Base-by-base conservation (phyloP, 1,140 invertebrate genomes). In the Cyclargus thomasi region DNA sequence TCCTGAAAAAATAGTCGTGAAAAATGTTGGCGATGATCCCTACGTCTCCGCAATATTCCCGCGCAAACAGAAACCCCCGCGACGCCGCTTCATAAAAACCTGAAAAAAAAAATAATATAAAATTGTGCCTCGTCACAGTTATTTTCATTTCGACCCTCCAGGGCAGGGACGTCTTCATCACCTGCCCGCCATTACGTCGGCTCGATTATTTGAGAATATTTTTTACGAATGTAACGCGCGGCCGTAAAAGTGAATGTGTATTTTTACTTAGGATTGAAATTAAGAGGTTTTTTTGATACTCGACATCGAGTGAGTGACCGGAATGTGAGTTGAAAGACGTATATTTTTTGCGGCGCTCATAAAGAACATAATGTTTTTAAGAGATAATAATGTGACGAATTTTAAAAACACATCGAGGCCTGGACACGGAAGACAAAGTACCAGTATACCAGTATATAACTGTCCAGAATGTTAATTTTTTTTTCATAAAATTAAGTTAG, bases 251-350 rank as follows among this genome's bases (percentile, higher is more conserved):
- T 21, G 20, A 59, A 59, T 59, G 55, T 11, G 55, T 2, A 11
- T 59, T 59, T 59, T 59, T 20, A 20, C 55, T 59, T 59, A 59
- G 20, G 55, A 59, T 59, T 18, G 11, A 59, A 20, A 59, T 59
- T 59, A 59, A 59, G 55, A 10, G 18, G 11, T 59, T 59, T 59
- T 59, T 18, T 59, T 59, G 18, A 21, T 59, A 20, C 39, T 47
- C 39, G 36, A 14, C 36, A 47, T 11, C 11, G 11, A 47, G 47
- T 14, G n/a, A 10, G 1, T 5, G 11, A 5, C 11, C 47, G 8
- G 16, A 53, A 10, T 16, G 47, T 14, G 47, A 53, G 3, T 17
- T 16, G 16, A 16, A n/a, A 53, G n/a, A 0, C 29, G 0, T 29
- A 29, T 29, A 29, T 29, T 29, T 29, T 29, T 4, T 29, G n/a